Evolutionary conservation across 2,888 invertebrate species (phyloP).

Genomic region (Caenorhabditis sp.): DNA sequence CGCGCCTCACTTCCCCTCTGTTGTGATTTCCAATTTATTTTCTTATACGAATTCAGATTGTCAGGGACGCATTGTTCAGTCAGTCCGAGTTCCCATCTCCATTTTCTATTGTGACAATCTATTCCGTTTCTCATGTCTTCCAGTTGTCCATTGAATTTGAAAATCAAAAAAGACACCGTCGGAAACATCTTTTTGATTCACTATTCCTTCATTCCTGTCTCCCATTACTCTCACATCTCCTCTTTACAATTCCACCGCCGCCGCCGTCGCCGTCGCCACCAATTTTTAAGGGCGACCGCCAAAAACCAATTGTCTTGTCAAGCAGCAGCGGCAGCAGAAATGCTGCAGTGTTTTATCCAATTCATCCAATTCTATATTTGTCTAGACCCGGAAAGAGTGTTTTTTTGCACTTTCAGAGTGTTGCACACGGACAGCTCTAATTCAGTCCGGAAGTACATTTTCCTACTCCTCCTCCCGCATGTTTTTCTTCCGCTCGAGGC

Average conservation of each 20-base stretch:
- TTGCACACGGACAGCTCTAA: too few species aligned
- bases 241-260: background rate
- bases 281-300: background rate
- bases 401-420: too few species aligned
- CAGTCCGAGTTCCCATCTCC: too few species aligned
- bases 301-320: constrained; percentile 4
- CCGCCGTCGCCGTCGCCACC: background rate
- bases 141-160: constrained; percentile 1
- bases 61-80: too few species aligned
- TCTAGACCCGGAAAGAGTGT: too few species aligned
- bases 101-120: too few species aligned
- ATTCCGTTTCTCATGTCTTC: too few species aligned
- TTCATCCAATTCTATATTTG: too few species aligned
- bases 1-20: background rate
- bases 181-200: constrained; percentile 4
- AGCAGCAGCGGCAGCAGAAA: too few species aligned
- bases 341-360: too few species aligned
- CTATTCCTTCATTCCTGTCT: background rate
- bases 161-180: background rate
- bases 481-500: background rate
- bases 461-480: background rate
- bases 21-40: background rate
- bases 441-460: background rate
- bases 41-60: too few species aligned
- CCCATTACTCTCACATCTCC: constrained; percentile 1